A percentile compares a stretch with the other conserved stretches of the same genome.
phyloP scores from a whole-genome alignment of 2,113 vertebrate species.

The Paramormyrops kingsleyae region DNA sequence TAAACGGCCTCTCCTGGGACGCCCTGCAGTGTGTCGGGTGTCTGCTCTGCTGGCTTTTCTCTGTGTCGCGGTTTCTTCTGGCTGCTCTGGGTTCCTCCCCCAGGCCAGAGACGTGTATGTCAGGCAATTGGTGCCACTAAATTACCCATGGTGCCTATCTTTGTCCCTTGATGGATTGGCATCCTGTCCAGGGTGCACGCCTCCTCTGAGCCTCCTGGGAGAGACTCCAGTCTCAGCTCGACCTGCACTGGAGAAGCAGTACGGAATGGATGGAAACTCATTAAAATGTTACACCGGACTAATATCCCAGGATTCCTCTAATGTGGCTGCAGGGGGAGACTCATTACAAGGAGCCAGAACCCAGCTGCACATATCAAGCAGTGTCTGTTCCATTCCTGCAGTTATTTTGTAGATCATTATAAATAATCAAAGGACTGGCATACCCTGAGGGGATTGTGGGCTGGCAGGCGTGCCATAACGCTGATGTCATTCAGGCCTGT shows the following conservation, averaged over 20 bases:
- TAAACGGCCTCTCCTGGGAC: background rate
- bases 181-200: background rate
- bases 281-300: background rate
- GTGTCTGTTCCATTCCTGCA: background rate
- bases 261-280: background rate
- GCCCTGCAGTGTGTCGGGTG: background rate
- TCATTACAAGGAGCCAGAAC: background rate
- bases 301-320: background rate
- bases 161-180: background rate
- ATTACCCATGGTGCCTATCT: background rate
- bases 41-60: background rate
- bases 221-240: background rate
- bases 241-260: background rate
- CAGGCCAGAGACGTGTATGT: background rate
- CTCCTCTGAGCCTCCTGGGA: background rate
- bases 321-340: background rate
- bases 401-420: background rate
- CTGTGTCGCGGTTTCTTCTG: background rate
- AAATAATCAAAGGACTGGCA: slow-evolving; percentile 19
- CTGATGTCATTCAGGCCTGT: slow-evolving; percentile 44
- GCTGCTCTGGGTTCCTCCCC: background rate
- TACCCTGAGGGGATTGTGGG: slow-evolving; percentile 60
- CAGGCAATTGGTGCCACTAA: background rate
- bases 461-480: slow-evolving; percentile 56
- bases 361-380: background rate